A percentile compares a stretch with the other conserved stretches of the same genome.
Conservation (phyloP, 2,113 vertebrate genomes). For the Megaptera novaeangliae region DNA sequence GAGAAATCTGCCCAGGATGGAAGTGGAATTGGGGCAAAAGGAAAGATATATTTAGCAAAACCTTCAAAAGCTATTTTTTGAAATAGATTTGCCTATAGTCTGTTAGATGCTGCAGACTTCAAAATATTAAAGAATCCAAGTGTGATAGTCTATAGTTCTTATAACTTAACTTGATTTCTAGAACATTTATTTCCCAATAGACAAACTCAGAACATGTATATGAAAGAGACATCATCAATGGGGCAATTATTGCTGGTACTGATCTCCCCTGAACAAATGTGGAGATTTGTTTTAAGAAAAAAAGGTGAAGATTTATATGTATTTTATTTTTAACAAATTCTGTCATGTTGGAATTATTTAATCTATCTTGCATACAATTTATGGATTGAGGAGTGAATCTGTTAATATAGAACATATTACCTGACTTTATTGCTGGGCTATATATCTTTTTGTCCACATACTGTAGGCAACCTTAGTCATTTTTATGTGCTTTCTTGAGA, state of each 20-base stretch:
- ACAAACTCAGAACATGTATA: not conserved
- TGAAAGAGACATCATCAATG: not conserved
- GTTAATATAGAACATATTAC: slow-evolving; percentile 57
- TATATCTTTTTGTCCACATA: slow-evolving; percentile 51
- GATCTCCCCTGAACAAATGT: not conserved
- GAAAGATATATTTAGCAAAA: slow-evolving; percentile 1
- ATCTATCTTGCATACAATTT: slow-evolving; percentile 35
- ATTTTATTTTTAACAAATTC: slow-evolving; percentile 43
- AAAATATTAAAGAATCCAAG: not conserved
- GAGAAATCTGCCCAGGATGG: not conserved
- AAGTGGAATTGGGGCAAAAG: not conserved
- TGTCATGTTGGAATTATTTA: slow-evolving; percentile 46
- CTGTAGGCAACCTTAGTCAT: not conserved
- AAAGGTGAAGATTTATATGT: slow-evolving; percentile 9
- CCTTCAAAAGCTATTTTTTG: not conserved
- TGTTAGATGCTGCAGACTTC: not conserved
- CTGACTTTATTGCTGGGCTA: slow-evolving; percentile 34
- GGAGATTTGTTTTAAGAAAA: slow-evolving; percentile 37
- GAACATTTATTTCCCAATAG: not conserved
- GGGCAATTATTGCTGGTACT: not conserved
- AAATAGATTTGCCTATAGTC: not conserved
- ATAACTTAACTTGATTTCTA: slow-evolving; percentile 17
- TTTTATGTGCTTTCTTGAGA: slow-evolving; percentile 35
- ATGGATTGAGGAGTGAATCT: slow-evolving; percentile 16
- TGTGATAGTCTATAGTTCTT: not conserved